Conservation (phyloP, 2,888 invertebrate genomes). For the Pandemis corylana region DNA sequence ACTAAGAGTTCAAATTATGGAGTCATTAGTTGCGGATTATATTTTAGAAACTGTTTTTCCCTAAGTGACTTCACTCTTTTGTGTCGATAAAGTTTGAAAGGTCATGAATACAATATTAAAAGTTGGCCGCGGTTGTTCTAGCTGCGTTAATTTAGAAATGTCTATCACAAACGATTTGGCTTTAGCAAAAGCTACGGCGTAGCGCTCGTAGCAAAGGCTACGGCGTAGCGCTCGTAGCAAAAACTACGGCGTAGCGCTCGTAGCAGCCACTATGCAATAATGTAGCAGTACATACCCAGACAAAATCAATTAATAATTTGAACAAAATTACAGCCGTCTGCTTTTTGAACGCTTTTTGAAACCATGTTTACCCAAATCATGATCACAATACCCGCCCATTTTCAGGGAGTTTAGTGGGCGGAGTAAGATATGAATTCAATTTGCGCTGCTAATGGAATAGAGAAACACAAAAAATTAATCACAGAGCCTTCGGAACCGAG, state of each 20-base stretch:
- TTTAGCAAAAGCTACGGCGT: slow-evolving; percentile 10
- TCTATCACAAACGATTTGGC: background rate
- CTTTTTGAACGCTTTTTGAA: slow-evolving; percentile 13
- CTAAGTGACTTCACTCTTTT: background rate
- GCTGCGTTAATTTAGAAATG: background rate
- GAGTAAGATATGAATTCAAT: slow-evolving; percentile 35
- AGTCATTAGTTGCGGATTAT: background rate
- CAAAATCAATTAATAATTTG: slow-evolving; percentile 26
- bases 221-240: background rate
- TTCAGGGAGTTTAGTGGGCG: slow-evolving; percentile 18
- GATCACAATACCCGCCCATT: slow-evolving; percentile 17
- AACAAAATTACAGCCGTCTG: slow-evolving; percentile 5
- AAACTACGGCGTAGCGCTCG: slow-evolving; percentile 1
- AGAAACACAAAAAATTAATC: slow-evolving; percentile 29
- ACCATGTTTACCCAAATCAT: background rate
- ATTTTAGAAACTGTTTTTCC: background rate
- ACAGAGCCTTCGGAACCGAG: slow-evolving; percentile 19
- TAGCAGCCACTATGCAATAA: slow-evolving; percentile 13
- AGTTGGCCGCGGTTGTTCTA: background rate
- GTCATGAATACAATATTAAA: background rate
- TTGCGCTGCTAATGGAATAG: slow-evolving; percentile 26
- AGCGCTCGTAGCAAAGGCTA: background rate
- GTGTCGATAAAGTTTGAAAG: background rate
- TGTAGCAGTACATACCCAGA: slow-evolving; percentile 16
- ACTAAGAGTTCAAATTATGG: background rate